Base-by-base conservation (phyloP, 2,797 vertebrate species). In the Danionella dracula region DNA sequence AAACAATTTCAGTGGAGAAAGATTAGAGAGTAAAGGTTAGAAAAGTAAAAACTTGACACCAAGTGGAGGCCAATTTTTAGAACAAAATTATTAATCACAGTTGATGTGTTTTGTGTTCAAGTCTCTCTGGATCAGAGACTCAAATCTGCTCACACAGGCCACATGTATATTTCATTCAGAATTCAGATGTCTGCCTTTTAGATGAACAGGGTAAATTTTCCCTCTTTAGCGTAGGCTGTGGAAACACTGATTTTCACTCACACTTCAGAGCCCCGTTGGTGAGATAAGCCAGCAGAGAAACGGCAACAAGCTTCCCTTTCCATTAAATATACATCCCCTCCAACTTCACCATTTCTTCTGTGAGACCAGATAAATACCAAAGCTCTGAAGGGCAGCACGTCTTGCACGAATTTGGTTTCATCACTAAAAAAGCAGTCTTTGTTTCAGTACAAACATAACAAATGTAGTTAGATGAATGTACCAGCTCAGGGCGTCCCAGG, bases 161-260 rank as follows among this genome's bases (percentile, higher is more conserved):
- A 87, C 83, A 83, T 86, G 77, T 82, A 80, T 87, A 79, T 86
- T 85, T 85, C 66, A 85, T 81, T 82, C 49, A 72, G 32, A 72
- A 55, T 35, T 71, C 49, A 72, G 32, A 72, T 53, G 35, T 71
- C 61, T 42, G 45, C 50, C 70, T 58, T 53, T 66, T 16, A 41
- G 53, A 10, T 58, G 37, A 44, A 16, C 34, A 55, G 40, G 38
- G 51, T 68, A 50, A 31, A 78, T 79, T 79, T 85, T 79, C 78
- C 6, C 59, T 69, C 82, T 85, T 81, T 79, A 83, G 76, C 10
- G 4, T 44, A 46, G 72, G 71, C 55, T 71, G 66, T 76, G 81
- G 73, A 84, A 81, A 81, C 85, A 80, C 82, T 79, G 81, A 86
- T 87, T 87, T 85, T 83, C 77, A 69, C 66, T 73, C 71, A 80